phyloP scores from a whole-genome alignment of 2,888 invertebrate species.

The Danaus chrysippus region DNA sequence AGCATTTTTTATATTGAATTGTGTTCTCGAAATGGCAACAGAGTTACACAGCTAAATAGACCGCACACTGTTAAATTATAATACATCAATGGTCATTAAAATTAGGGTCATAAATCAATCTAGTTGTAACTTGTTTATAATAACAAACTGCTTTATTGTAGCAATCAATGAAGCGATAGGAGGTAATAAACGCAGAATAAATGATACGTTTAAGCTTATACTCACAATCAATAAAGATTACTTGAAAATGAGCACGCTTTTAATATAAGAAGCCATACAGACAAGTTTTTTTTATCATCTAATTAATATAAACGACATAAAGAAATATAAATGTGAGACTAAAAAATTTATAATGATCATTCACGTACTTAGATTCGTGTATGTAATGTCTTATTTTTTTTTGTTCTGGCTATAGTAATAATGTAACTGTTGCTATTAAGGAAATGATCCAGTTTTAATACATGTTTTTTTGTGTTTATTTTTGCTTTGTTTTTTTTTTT shows the following conservation, averaged over 20 bases:
- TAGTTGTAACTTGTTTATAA: not conserved
- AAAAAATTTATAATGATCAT: slow-evolving; percentile 1
- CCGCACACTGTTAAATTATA: not conserved
- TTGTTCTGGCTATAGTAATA: slow-evolving; percentile 17
- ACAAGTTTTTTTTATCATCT: slow-evolving; percentile 3
- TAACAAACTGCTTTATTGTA: slow-evolving; percentile 6
- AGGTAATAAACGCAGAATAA: slow-evolving; percentile 1
- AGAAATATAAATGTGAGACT: not conserved
- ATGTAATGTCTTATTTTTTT: slow-evolving; percentile 4
- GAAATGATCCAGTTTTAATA: slow-evolving; percentile 57
- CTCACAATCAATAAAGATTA: not conserved
- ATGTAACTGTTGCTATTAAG: slow-evolving; percentile 57
- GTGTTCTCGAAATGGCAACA: not conserved
- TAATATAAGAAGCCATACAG: not conserved
- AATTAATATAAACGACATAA: not conserved
- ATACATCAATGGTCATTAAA: not conserved
- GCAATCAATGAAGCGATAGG: not conserved
- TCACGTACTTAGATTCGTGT: not conserved
- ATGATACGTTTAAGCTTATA: slow-evolving; percentile 4
- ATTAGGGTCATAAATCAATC: not conserved
- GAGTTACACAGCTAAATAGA: not conserved
- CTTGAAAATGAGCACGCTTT: not conserved
- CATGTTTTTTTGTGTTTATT: slow-evolving; percentile 35
- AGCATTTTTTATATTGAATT: not conserved
- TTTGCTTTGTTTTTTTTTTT: slow-evolving; percentile 44